Percentiles rank a stretch among this genome's conserved stretches.
phyloP scores from a whole-genome alignment of 2,113 vertebrate species.

The Eulemur macaco region DNA sequence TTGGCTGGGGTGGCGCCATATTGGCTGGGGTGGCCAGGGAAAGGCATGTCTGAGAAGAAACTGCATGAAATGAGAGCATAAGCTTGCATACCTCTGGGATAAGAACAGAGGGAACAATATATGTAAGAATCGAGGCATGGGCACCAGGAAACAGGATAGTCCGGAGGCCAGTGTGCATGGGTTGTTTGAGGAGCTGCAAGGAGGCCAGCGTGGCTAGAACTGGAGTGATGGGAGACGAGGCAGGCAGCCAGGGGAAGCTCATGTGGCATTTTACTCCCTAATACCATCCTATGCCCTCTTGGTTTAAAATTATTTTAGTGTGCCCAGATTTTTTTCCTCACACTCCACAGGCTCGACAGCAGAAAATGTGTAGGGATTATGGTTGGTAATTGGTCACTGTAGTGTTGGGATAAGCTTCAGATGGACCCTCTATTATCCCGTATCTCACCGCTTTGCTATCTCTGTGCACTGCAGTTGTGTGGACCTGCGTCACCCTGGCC shows the following conservation, averaged over 20 bases:
- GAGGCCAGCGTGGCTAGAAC: not conserved
- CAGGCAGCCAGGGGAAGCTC: not conserved
- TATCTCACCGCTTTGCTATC: not conserved
- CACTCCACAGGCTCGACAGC: not conserved
- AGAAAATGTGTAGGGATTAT: not conserved
- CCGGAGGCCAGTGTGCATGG: not conserved
- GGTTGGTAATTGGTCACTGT: not conserved
- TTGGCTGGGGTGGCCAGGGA: not conserved
- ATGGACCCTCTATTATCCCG: no score
- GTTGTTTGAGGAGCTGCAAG: not conserved
- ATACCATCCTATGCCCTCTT: not conserved
- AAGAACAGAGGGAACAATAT: not conserved
- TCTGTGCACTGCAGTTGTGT: not conserved
- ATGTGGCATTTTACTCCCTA: not conserved
- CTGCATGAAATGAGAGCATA: not conserved
- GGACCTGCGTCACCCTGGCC: accelerated
- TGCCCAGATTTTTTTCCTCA: not conserved
- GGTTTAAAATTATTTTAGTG: not conserved
- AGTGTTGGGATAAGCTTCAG: not conserved
- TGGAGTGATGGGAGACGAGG: not conserved
- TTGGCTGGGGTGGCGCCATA: not conserved
- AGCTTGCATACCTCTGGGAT: not conserved
- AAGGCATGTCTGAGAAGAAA: not conserved
- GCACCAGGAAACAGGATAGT: not conserved
- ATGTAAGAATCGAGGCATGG: accelerated